Base-by-base conservation (phyloP, 2,113 vertebrate genomes). In the Bufo gargarizans region DNA sequence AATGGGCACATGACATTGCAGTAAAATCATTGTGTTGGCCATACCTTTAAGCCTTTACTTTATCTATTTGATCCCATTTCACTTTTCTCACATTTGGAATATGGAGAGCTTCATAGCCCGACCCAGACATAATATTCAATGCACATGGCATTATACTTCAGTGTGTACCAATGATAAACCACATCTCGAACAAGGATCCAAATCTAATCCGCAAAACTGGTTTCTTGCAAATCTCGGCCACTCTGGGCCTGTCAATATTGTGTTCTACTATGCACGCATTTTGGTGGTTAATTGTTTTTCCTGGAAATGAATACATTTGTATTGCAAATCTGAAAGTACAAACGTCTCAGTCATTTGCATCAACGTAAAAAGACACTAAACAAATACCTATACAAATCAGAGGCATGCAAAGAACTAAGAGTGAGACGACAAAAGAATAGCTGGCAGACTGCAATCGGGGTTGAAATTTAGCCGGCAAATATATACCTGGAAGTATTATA, bases 291-390 rank as follows among this genome's bases (percentile, higher is more conserved):
- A 45, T 45, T 63, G 56, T 45, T 47, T 63, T 61, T 47, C 79
- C 79, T 63, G 79, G 33, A 69, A 53, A 69, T 22, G 76, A 20
- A 10, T 8, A 50, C 13, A 86, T 86, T 86, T 86, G 82, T 43
- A 50, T 77, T 63, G 77, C 88, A 86, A 84, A 89, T 76, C 84
- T 45, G 47, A 77, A 84, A 77, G 43, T 47, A 84, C 65, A 58
- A 76, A 89, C 19, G 63, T 58, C 17, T 82, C 8, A 45, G n/a
- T 72, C 47, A 19, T 86, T 86, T 86, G 85, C 59, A 79, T 79
- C 12, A 53, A 55, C 69, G 74, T 56, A 59, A 85, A 65, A 17
- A 50, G 56, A 19, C 81, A 82, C 61, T 50, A 47, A n/a, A 50
- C 19, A 65, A 49, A 67, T 82, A 67, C 33, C 6, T 45, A 82